These are phyloP conservation scores for Clamator glandarius DNA, from an alignment of 2,797 vertebrate species.

Conservation along the genomic window DNA sequence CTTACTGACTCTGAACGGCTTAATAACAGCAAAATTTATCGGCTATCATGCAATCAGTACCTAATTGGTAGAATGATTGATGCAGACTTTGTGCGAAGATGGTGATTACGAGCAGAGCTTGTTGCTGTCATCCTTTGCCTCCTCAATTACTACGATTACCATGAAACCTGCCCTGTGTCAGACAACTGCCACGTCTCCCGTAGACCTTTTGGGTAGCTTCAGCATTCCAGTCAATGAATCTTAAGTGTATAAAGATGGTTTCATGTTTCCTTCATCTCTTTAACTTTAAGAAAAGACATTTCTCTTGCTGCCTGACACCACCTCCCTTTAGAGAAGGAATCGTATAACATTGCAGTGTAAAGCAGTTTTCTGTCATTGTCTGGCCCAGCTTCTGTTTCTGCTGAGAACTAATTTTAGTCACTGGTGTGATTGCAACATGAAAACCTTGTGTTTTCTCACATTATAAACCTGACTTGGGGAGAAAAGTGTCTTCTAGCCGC, in stretches of 20 bases:
- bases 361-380: not conserved
- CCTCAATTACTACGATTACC: not conserved
- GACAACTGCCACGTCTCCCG: not conserved
- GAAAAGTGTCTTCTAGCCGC: not conserved
- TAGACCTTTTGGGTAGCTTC: not conserved
- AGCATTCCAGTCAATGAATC: not conserved
- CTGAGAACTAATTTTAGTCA: not conserved
- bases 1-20: not conserved
- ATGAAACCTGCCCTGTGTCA: not conserved
- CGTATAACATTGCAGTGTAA: rapidly evolving
- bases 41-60: not conserved
- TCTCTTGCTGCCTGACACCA: not conserved
- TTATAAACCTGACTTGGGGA: not conserved
- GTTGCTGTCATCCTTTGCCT: not conserved
- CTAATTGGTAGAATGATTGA: not conserved
- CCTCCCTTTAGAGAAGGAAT: not conserved
- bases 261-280: not conserved
- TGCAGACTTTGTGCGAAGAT: not conserved
- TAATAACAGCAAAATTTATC: not conserved
- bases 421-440: not conserved
- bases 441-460: not conserved
- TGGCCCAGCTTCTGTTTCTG: not conserved
- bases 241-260: not conserved
- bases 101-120: not conserved
- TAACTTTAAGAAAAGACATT: not conserved